Percentiles rank a stretch among this genome's conserved stretches.
phyloP scores from a whole-genome alignment of 2,797 vertebrate genomes.

The Chanos chanos region DNA sequence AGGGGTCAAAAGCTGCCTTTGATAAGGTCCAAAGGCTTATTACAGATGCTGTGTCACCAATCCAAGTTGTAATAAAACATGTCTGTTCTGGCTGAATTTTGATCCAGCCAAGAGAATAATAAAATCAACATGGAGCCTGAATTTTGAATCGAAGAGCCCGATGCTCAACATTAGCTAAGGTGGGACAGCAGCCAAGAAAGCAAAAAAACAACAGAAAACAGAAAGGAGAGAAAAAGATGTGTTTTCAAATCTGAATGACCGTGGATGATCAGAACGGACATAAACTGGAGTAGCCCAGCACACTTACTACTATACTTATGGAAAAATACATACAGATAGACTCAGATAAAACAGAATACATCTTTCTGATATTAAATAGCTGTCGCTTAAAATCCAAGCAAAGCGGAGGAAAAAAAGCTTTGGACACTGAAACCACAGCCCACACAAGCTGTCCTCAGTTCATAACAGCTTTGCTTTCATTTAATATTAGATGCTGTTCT shows the following conservation, averaged over 20 bases:
- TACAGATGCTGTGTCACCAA: constrained; percentile 24
- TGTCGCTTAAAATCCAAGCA: too few species aligned
- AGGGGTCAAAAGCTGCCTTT: constrained; percentile 17
- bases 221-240: constrained; percentile 18
- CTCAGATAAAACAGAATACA: too few species aligned
- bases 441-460: neutral
- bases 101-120: constrained; percentile 39
- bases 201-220: constrained; percentile 23
- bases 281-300: too few species aligned
- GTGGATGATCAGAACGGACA: too few species aligned
- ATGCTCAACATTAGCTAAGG: constrained; percentile 52
- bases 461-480: too few species aligned
- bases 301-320: too few species aligned
- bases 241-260: constrained; percentile 26
- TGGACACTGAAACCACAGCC: neutral
- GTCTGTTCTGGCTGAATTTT: constrained; percentile 28
- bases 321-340: too few species aligned
- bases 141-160: constrained; percentile 50
- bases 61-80: constrained; percentile 37
- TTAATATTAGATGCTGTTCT: too few species aligned
- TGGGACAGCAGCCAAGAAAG: constrained; percentile 47
- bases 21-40: constrained; percentile 17
- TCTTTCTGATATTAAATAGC: too few species aligned
- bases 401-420: too few species aligned
- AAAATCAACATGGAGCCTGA: constrained; percentile 47